Base-by-base conservation (phyloP, 2,113 vertebrate species). In the Notothenia coriiceps region DNA sequence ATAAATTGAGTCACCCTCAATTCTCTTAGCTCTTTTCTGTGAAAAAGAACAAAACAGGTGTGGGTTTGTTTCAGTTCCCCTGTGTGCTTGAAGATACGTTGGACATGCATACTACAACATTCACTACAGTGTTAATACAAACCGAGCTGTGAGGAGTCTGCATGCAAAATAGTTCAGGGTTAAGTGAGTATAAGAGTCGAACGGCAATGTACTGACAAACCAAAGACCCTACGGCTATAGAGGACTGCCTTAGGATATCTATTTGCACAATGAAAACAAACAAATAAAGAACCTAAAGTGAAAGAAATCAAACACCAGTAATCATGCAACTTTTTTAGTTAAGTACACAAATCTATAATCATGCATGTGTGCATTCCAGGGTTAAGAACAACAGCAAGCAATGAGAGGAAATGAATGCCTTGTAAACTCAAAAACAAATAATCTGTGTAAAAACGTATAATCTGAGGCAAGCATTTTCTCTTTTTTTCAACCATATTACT, bases 1-100 rank as follows among this genome's bases (percentile, higher is more conserved):
- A 97, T 99, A 99, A 96, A 99, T 99, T 95, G 96, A 98, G 96
- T 99, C 98, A 95, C 96, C 97, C 96, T 98, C 97, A 96, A 97
- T 96, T 95, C 95, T 98, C 96, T 97, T 98, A 95, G 96, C 95
- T 96, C 96, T 99, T 95, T 96, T 99, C 98, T 98, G 97, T 97
- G 95, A 97, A 96, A 91, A 95, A 93, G 77, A 89, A 92, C 79
- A 93, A 87, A 86, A 92, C 84, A 86, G 82, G 70, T 60, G 85
- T 75, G 86, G 82, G 85, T 93, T 89, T 86, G 67, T 86, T 85
- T 92, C 70, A 80, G 78, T 92, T 94, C 94, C 74, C n/a, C 50
- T 25, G 52, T 57, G 77, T 35, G 81, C 50, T 69, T 83, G 88
- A 88, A 91, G 74, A 88, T 76, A 84, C 77, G 68, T 77, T 67